A percentile compares a stretch with the other conserved stretches of the same genome.
These are phyloP conservation scores for Protobothrops flavoviridis DNA, from an alignment of 2,113 vertebrate genomes.

Conservation along the genomic window DNA sequence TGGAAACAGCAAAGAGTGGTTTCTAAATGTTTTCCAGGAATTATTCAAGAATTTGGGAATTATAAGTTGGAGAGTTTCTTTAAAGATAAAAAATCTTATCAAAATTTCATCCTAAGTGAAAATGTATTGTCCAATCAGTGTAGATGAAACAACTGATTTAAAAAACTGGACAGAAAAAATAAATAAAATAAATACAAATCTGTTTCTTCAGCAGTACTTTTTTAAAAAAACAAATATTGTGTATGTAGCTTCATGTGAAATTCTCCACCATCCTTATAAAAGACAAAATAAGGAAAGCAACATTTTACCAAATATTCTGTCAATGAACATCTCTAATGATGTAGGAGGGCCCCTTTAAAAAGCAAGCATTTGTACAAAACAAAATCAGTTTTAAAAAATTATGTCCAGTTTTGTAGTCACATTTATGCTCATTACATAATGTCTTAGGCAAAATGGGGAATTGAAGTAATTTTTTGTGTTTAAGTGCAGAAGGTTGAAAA, in stretches of 20 bases:
- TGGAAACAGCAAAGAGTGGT: neutral
- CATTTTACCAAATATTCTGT: neutral
- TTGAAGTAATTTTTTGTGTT: neutral
- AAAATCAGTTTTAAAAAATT: neutral
- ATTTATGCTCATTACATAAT: neutral
- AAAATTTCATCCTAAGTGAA: neutral
- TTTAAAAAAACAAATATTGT: neutral
- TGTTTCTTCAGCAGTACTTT: neutral
- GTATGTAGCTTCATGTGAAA: neutral
- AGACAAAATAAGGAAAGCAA: neutral
- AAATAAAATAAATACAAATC: neutral
- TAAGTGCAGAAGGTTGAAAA: neutral
- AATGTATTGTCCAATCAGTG: neutral
- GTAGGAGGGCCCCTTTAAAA: neutral
- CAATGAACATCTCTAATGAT: neutral
- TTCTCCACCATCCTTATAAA: neutral
- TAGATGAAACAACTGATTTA: neutral
- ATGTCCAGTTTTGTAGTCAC: neutral
- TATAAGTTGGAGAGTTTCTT: neutral
- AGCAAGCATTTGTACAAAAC: neutral
- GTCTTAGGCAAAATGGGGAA: neutral
- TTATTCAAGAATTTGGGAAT: neutral
- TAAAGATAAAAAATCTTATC: neutral
- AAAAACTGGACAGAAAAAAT: neutral
- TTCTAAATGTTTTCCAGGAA: neutral